These are phyloP conservation scores for Natator depressus DNA, from an alignment of 2,113 vertebrate genomes.

Conservation along the genomic window DNA sequence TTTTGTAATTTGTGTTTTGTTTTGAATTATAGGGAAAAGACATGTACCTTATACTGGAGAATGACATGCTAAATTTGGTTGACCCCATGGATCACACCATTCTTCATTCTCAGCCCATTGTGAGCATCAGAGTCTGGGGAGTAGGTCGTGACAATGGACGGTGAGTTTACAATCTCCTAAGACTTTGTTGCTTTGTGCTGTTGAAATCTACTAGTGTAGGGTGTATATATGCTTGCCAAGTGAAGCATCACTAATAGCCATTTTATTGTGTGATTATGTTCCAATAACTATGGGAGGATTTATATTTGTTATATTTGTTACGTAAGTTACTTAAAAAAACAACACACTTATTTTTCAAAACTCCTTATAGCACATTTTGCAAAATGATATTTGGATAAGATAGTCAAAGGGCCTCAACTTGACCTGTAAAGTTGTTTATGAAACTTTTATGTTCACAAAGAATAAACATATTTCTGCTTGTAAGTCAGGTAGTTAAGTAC, in stretches of 20 bases:
- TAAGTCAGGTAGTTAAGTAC: neutral
- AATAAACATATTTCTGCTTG: neutral
- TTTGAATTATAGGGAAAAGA: constrained; percentile 87
- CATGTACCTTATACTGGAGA: constrained; percentile 95
- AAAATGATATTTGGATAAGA: neutral
- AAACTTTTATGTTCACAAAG: neutral
- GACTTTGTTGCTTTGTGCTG: accelerated
- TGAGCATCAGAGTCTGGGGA: constrained; percentile 97
- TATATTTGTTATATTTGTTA: neutral
- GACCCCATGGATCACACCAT: constrained; percentile 93
- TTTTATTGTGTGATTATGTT: neutral
- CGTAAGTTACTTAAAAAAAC: neutral
- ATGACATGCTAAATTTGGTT: constrained; percentile 91
- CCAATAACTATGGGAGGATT: neutral
- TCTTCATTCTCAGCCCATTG: constrained; percentile 95
- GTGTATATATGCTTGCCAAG: neutral
- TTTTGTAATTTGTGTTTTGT: constrained; percentile 19
- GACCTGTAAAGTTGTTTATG: neutral
- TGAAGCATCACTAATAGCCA: neutral
- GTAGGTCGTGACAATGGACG: constrained; percentile 96
- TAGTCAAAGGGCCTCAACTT: neutral
- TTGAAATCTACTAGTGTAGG: neutral
- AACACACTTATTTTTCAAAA: neutral
- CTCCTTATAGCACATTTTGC: neutral
- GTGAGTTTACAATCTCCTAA: constrained; percentile 73